These are phyloP conservation scores for Oligia latruncula DNA, from an alignment of 2,888 invertebrate genomes.

Conservation along the genomic window DNA sequence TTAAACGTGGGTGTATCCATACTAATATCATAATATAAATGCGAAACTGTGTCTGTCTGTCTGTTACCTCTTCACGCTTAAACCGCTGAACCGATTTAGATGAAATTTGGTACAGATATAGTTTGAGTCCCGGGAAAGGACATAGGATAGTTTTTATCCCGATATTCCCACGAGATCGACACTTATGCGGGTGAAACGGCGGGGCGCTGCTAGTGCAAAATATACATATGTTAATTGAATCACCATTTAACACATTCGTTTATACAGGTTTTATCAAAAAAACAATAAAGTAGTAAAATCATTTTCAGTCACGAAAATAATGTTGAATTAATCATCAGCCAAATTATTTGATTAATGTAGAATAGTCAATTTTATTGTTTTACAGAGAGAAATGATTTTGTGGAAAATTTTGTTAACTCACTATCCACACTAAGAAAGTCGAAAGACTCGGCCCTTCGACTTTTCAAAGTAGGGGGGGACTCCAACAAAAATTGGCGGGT, in stretches of 20 bases:
- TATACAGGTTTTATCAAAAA: slow-evolving; percentile 5
- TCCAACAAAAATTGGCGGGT: slow-evolving; percentile 65
- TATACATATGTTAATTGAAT: slow-evolving; percentile 23
- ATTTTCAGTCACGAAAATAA: background rate
- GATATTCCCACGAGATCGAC: too few relatives aligned
- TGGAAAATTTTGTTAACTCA: background rate
- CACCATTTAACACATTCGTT: slow-evolving; percentile 32
- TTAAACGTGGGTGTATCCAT: background rate
- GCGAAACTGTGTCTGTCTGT: too few relatives aligned
- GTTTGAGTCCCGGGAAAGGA: too few relatives aligned
- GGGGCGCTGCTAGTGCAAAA: background rate
- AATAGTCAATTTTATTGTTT: background rate
- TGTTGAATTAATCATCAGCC: background rate
- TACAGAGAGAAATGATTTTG: background rate
- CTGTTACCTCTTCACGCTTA: too few relatives aligned
- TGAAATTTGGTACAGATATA: too few relatives aligned
- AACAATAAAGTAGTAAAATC: slow-evolving; percentile 6
- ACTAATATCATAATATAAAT: too few relatives aligned
- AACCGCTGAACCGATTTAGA: too few relatives aligned
- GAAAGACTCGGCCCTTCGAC: slow-evolving; percentile 12
- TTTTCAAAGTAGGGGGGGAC: slow-evolving; percentile 58
- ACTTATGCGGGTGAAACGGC: too few relatives aligned
- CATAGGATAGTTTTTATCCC: too few relatives aligned
- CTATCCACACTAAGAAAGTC: background rate
- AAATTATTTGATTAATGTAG: background rate